A percentile compares a stretch with the other conserved stretches of the same genome.
These are phyloP conservation scores for Madoqua kirkii DNA, from an alignment of 2,113 vertebrate species.

Conservation along the genomic window DNA sequence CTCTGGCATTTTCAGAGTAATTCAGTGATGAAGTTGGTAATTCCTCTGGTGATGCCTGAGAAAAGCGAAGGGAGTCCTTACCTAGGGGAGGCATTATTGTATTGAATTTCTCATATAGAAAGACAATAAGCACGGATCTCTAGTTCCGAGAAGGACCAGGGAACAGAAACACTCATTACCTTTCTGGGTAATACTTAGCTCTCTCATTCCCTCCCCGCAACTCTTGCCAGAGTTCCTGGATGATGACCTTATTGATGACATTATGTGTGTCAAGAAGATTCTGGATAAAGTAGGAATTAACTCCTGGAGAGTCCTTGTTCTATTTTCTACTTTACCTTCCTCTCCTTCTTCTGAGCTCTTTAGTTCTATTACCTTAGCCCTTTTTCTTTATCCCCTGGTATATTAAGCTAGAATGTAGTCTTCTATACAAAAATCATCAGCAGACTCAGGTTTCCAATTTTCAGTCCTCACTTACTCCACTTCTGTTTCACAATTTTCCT, in stretches of 20 bases:
- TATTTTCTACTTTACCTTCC: neutral
- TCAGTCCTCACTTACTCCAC: neutral
- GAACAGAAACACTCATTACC: neutral
- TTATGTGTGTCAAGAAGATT: constrained; percentile 67
- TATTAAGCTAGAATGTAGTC: neutral
- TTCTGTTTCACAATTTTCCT: neutral
- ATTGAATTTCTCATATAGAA: neutral
- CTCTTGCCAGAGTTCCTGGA: constrained; percentile 53
- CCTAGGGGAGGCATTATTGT: neutral
- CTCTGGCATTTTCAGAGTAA: neutral
- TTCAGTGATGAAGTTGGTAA: neutral
- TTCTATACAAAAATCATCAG: neutral
- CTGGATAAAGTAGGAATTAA: neutral
- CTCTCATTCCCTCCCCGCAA: neutral
- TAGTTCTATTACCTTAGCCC: neutral
- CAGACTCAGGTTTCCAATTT: neutral
- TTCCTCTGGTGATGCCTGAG: neutral
- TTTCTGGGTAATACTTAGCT: neutral
- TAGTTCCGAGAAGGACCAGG: neutral
- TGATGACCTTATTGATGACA: constrained; percentile 57
- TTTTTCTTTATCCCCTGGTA: neutral
- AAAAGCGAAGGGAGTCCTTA: neutral
- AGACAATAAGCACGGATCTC: neutral
- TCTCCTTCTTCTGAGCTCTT: neutral
- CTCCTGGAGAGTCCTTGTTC: constrained; percentile 28